A percentile compares a stretch with the other conserved stretches of the same genome.
Evolutionary conservation across 2,888 invertebrate genomes (phyloP).

Genomic region (Eilema griseolum): DNA sequence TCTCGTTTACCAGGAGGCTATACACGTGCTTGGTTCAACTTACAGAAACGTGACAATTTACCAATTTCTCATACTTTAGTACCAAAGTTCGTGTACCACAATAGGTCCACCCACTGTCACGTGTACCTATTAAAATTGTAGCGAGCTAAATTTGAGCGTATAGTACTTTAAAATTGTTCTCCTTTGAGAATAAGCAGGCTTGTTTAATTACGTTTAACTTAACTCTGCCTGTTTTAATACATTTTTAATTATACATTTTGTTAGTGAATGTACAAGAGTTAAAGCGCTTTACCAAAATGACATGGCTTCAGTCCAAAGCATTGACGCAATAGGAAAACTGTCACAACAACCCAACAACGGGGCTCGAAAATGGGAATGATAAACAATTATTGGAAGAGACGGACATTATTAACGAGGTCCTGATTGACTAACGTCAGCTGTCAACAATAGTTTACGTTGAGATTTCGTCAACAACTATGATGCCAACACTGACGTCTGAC

Average conservation of each 20-base stretch:
- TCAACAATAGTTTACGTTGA: conserved; percentile 28
- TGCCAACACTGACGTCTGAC: conserved; percentile 36
- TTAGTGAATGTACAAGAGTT: background rate
- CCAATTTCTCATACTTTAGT: background rate
- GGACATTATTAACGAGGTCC: conserved; percentile 42
- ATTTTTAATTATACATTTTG: background rate
- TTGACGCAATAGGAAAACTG: conserved; percentile 64
- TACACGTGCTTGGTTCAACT: background rate
- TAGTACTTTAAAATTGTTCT: background rate
- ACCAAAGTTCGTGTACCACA: background rate
- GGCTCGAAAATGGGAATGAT: conserved; percentile 25
- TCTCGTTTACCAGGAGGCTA: background rate
- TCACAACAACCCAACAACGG: conserved; percentile 37
- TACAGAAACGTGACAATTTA: background rate
- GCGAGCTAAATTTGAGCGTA: background rate
- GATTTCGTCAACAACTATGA: conserved; percentile 23
- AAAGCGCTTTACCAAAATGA: conserved; percentile 28
- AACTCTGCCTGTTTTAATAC: background rate
- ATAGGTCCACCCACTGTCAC: background rate
- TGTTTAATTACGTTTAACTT: background rate
- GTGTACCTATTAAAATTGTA: background rate
- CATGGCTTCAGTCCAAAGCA: conserved; percentile 66
- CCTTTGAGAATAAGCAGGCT: background rate
- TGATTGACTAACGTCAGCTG: conserved; percentile 40
- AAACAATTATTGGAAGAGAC: conserved; percentile 50